These are phyloP conservation scores for Chrysotoxum bicinctum DNA, from an alignment of 2,888 invertebrate species.

Conservation along the genomic window DNA sequence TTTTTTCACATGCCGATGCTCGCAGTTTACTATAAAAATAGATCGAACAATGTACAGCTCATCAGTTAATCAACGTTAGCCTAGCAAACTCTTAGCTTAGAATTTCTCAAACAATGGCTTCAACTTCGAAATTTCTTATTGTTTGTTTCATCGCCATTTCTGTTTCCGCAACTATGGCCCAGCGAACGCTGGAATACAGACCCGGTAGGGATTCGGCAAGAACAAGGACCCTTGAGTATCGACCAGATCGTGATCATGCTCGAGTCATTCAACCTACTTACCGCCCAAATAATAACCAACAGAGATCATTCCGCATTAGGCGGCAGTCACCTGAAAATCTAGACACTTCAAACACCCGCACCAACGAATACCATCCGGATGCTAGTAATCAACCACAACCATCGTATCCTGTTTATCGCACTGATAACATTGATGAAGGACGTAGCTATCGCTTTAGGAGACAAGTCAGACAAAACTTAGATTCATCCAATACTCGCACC, in stretches of 20 bases:
- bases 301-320: background rate
- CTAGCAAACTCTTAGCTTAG: background rate
- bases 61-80: constrained; percentile 36
- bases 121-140: constrained; percentile 29
- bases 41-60: background rate
- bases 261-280: constrained; percentile 24
- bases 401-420: constrained; percentile 24
- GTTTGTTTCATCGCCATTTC: constrained; percentile 31
- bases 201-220: constrained; percentile 34
- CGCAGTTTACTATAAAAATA: constrained; percentile 16
- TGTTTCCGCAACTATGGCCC: constrained; percentile 3
- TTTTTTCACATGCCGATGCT: background rate
- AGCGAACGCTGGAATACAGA: constrained; percentile 47
- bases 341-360: constrained; percentile 12
- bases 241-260: constrained; percentile 44
- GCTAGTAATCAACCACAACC: constrained; percentile 7
- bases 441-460: constrained; percentile 37
- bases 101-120: constrained; percentile 11
- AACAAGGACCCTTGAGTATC: constrained; percentile 51
- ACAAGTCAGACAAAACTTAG: background rate
- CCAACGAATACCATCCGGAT: constrained; percentile 28
- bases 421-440: constrained; percentile 36
- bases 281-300: constrained; percentile 6
- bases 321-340: constrained; percentile 13
- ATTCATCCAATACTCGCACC: constrained; percentile 38